Evolutionary conservation across 2,888 invertebrate genomes (phyloP), one percentile per base, ranked within the genome.

Genomic region (Yponomeuta evonymella): DNA sequence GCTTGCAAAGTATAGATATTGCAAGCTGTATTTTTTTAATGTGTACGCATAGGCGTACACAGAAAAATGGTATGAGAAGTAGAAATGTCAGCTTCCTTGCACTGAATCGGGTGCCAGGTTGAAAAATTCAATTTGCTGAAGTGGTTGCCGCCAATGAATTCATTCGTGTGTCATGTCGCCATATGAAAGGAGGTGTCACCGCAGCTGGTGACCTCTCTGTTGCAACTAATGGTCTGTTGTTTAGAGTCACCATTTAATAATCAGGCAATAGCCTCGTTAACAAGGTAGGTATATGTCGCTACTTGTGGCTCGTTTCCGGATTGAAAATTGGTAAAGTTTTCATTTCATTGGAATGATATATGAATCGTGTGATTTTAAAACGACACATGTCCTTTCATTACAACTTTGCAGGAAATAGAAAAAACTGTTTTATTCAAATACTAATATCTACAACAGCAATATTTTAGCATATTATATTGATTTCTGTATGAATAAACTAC

Each of bases 281-380:
- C 51, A 15, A 58, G 51, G 15, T 12, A 51, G 2, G 51, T 58
- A 12, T 15, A 58, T 58, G 51, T 58, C 15, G 51, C 51, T 58
- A 58, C 51, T 58, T 58, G 51, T 58, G 3, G 51, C 51, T 12
- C 51, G 51, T 58, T 58, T 58, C 51, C 51, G 51, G 51, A 58
- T 58, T 58, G 51, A 58, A 58, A 58, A 58, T 58, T 58, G 12
- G n/a, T 62, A 62, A 62, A 62, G 62, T 62, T 62, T 62, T 15
- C n/a, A 62, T 15, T 62, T 62, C n/a, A 62, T 62, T 8, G 62
- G 15, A 12, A 62, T 62, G 62, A n/a, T 6, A 10, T 62, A 12
- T 62, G n/a, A 8, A 6, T 4, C 4, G 5, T 4, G 43, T 6
- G 2, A 2, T 43, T 6, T 4, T 1, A 1, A 43, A 43, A 43